Conservation (phyloP, 2,113 vertebrate species). For the Petaurus breviceps region DNA sequence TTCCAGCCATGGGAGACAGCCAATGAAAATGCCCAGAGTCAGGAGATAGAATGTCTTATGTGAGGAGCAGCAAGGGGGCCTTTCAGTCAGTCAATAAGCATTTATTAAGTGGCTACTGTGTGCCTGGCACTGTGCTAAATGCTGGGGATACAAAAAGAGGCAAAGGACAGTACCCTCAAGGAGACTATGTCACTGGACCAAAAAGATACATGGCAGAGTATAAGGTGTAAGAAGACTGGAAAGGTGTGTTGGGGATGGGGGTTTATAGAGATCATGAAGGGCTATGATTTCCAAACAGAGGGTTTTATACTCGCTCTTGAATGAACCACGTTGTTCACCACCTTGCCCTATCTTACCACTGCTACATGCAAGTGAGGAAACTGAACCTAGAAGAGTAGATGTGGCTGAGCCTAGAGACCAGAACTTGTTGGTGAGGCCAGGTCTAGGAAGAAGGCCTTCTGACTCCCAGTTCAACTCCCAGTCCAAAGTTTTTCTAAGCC, state of each 20-base stretch:
- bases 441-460: not conserved
- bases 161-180: too few species aligned
- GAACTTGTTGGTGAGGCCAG: not conserved
- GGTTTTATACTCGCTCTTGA: not conserved
- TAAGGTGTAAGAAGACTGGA: not conserved
- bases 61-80: not conserved
- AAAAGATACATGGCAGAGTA: not conserved
- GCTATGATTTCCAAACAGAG: too few species aligned
- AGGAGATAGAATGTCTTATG: not conserved
- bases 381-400: not conserved
- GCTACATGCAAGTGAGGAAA: not conserved
- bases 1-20: not conserved
- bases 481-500: not conserved
- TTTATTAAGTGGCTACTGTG: not conserved
- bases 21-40: not conserved
- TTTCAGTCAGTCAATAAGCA: not conserved
- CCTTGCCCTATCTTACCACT: not conserved
- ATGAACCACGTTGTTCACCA: not conserved
- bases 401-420: not conserved
- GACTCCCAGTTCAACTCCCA: not conserved
- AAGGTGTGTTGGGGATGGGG: not conserved
- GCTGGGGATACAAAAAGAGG: not conserved
- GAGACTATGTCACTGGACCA: not conserved
- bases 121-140: not conserved
- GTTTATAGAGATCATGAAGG: not conserved